Conservation (phyloP, 2,113 vertebrate genomes). For the Brienomyrus brachyistius region DNA sequence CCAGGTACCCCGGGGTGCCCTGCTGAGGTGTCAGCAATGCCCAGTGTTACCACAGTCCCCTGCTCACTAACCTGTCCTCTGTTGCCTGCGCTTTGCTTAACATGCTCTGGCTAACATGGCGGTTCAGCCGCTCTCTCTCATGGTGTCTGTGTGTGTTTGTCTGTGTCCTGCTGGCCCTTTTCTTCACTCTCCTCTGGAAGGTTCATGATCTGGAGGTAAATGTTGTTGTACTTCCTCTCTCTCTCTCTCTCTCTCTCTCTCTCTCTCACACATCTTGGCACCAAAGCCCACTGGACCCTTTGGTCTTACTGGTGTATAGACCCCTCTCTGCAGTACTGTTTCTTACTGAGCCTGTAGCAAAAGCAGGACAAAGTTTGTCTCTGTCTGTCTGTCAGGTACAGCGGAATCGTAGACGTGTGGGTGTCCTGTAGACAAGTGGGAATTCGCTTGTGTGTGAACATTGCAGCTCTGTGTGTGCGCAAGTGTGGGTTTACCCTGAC, state of each 20-base stretch:
- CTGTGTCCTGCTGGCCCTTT: constrained; percentile 40
- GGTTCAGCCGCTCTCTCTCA: constrained; percentile 20
- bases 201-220: constrained; percentile 76
- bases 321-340: background rate
- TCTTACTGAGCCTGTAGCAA: background rate
- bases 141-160: constrained; percentile 22
- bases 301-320: background rate
- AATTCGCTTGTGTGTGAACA: background rate
- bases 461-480: background rate
- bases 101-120: background rate
- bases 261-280: background rate
- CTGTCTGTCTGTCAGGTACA: background rate
- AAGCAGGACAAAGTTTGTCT: background rate
- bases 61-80: background rate
- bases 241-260: too few species aligned
- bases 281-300: background rate
- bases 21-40: background rate
- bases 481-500: background rate
- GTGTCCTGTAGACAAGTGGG: background rate
- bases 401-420: background rate
- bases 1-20: background rate
- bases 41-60: background rate
- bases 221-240: constrained; percentile 29
- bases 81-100: constrained; percentile 2
- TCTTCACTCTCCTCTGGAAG: constrained; percentile 67